Percentiles rank a stretch among this genome's conserved stretches.
Conservation (phyloP, 2,888 invertebrate genomes). For the Creontiades dilutus region DNA sequence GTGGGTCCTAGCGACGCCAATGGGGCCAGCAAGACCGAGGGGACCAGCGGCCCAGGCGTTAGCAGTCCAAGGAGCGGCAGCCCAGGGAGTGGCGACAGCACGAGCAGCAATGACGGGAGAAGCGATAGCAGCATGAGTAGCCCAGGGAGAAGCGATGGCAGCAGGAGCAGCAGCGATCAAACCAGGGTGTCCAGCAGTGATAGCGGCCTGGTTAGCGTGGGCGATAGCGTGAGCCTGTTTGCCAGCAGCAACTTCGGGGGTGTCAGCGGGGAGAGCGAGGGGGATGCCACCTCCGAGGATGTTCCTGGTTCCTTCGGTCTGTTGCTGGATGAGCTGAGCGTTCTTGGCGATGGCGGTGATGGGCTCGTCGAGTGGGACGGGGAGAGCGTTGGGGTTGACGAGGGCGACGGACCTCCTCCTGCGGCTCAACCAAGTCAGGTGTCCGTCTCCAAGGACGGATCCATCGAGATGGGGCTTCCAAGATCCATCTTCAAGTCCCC, state of each 20-base stretch:
- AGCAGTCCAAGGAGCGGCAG: conserved; percentile 21
- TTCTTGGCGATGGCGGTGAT: conserved; percentile 78
- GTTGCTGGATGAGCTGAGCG: conserved; percentile 79
- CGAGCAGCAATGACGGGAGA: conserved; percentile 68
- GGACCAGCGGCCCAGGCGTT: conserved; percentile 21
- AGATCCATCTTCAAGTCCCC: conserved; percentile 69
- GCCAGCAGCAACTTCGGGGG: conserved; percentile 78
- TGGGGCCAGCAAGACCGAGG: conserved; percentile 46
- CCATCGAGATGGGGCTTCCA: conserved; percentile 67
- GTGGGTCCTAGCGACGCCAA: conserved; percentile 19
- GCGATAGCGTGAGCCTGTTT: conserved; percentile 79
- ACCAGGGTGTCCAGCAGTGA: conserved; percentile 72
- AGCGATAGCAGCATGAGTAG: conserved; percentile 29
- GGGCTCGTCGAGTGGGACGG: conserved; percentile 78
- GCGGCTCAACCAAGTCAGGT: conserved; percentile 65
- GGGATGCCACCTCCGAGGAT: conserved; percentile 73
- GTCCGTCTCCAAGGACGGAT: conserved; percentile 64
- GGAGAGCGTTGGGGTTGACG: conserved; percentile 72
- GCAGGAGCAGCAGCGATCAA: conserved; percentile 74
- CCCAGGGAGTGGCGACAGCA: conserved; percentile 71
- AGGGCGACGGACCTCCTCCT: conserved; percentile 63
- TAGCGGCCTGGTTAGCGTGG: conserved; percentile 76
- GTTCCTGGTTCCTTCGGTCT: conserved; percentile 76
- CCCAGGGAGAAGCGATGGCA: conserved; percentile 47
- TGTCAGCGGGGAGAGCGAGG: conserved; percentile 75